Conservation (phyloP, 2,113 vertebrate species). For the Phalacrocorax brasilianus region DNA sequence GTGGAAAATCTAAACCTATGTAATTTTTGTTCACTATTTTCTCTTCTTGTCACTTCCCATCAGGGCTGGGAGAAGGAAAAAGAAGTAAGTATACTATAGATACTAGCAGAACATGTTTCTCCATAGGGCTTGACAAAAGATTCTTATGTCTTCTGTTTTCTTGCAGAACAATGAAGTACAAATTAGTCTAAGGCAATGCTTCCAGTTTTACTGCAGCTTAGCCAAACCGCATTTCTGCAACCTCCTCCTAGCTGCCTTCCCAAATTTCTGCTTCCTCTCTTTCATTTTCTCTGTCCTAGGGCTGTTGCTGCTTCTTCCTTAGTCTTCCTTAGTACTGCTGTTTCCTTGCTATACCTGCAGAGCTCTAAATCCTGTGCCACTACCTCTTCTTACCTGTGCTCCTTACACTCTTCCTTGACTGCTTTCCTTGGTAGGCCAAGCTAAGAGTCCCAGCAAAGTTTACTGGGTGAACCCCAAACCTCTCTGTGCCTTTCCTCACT, state of each 20-base stretch:
- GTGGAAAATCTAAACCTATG: background rate
- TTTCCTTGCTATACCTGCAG: background rate
- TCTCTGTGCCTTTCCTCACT: background rate
- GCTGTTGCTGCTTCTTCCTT: background rate
- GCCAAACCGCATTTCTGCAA: background rate
- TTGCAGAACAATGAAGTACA: background rate
- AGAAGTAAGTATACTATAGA: background rate
- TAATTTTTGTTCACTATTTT: background rate
- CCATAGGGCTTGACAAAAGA: background rate
- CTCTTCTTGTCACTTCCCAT: background rate
- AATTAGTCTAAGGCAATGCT: background rate
- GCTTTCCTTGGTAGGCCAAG: background rate
- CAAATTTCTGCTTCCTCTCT: background rate
- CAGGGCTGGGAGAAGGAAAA: background rate
- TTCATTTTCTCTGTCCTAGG: background rate
- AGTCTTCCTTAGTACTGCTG: background rate
- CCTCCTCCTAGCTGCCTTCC: background rate
- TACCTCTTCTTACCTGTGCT: background rate
- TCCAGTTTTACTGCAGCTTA: background rate
- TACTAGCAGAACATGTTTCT: background rate
- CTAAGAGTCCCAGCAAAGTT: background rate
- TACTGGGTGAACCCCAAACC: background rate
- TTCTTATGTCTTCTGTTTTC: background rate
- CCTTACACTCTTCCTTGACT: background rate
- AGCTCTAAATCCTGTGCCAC: background rate